These are phyloP conservation scores for Pristiophorus japonicus DNA, from an alignment of 2,113 vertebrate genomes.

Conservation along the genomic window DNA sequence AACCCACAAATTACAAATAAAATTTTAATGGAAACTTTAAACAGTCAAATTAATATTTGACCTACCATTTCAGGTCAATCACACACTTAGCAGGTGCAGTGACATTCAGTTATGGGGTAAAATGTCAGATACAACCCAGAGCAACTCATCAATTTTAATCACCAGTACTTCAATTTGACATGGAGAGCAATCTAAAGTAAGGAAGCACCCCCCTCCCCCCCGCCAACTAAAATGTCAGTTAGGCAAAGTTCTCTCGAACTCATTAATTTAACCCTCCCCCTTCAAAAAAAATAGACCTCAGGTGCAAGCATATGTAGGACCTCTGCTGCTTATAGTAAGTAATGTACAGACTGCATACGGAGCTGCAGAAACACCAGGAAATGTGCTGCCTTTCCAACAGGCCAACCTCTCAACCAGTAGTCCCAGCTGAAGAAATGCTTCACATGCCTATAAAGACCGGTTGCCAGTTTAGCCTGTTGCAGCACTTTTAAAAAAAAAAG, in stretches of 20 bases:
- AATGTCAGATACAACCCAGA: neutral
- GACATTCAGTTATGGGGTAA: neutral
- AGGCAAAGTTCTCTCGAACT: too few species aligned
- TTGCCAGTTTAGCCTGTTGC: too few species aligned
- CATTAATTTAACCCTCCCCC: too few species aligned
- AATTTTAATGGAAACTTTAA: too few species aligned
- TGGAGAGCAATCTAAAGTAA: neutral
- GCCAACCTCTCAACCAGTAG: neutral
- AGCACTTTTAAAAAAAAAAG: too few species aligned
- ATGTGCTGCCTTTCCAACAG: too few species aligned
- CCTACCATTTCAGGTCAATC: neutral
- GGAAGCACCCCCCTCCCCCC: neutral
- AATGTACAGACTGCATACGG: neutral
- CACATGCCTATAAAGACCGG: too few species aligned
- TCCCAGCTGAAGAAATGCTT: neutral
- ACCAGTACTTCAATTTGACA: neutral
- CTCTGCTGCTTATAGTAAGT: neutral
- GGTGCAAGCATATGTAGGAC: neutral
- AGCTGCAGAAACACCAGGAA: neutral
- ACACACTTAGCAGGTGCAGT: neutral
- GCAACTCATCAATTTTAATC: neutral
- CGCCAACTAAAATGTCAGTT: neutral
- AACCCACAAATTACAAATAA: too few species aligned
- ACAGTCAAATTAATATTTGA: too few species aligned
- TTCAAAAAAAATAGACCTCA: too few species aligned